A percentile compares a stretch with the other conserved stretches of the same genome.
These are phyloP conservation scores for Agonopterix arenella DNA, from an alignment of 2,888 invertebrate genomes.

Conservation along the genomic window DNA sequence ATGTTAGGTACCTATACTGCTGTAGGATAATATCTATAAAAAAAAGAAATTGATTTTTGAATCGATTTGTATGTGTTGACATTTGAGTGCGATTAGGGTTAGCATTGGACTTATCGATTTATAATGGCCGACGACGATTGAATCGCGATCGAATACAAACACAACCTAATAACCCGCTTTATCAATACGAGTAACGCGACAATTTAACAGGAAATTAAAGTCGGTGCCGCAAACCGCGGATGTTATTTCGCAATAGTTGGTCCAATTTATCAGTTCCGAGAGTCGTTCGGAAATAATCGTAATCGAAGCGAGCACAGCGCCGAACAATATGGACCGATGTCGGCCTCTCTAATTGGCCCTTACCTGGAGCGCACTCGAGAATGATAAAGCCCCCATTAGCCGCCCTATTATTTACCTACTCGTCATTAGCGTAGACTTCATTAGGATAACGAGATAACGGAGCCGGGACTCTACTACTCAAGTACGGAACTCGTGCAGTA, in stretches of 20 bases:
- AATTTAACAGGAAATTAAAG: conserved; percentile 63
- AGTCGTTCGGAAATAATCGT: conserved; percentile 73
- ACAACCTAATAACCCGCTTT: not conserved
- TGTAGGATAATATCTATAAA: too few species aligned
- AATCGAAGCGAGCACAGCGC: conserved; percentile 69
- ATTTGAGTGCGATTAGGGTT: too few species aligned
- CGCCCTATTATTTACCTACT: conserved; percentile 78
- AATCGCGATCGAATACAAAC: not conserved
- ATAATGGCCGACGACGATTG: not conserved
- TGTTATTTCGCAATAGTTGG: conserved; percentile 72
- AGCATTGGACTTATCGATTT: too few species aligned
- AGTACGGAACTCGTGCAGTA: conserved; percentile 30
- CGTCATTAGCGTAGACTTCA: conserved; percentile 77
- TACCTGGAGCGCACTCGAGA: conserved; percentile 77
- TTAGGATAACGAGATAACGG: conserved; percentile 77
- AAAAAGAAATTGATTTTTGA: too few species aligned
- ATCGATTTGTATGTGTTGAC: too few species aligned
- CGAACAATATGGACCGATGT: conserved; percentile 75
- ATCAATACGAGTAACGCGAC: conserved; percentile 29
- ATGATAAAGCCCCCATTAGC: conserved; percentile 77
- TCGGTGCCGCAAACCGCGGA: conserved; percentile 55
- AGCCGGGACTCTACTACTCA: conserved; percentile 52
- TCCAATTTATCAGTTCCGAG: conserved; percentile 72
- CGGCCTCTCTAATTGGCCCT: conserved; percentile 76
- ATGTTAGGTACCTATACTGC: too few species aligned